phyloP scores from a whole-genome alignment of 2,113 vertebrate genomes.

The Columbina picui region DNA sequence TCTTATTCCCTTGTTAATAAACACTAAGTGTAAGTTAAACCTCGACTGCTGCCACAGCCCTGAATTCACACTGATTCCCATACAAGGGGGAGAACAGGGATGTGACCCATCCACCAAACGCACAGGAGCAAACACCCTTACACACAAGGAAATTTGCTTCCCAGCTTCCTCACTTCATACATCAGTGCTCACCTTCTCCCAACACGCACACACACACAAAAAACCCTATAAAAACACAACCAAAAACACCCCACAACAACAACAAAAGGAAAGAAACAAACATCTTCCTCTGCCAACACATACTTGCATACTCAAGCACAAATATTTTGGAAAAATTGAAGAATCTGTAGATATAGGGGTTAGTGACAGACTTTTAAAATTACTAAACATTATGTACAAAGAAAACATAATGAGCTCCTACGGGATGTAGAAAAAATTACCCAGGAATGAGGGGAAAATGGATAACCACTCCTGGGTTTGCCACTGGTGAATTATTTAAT shows the following conservation, averaged over 20 bases:
- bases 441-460: slow-evolving; percentile 44
- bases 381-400: slow-evolving; percentile 51
- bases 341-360: not conserved
- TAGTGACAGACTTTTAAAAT: slow-evolving; percentile 34
- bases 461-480: slow-evolving; percentile 51
- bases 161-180: not conserved
- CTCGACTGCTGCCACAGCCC: not conserved
- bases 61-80: not conserved
- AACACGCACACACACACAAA: too few species aligned
- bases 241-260: too few species aligned
- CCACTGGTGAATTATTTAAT: slow-evolving; percentile 71
- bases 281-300: not conserved
- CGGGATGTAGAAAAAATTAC: slow-evolving; percentile 40
- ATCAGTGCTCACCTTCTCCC: not conserved
- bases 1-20: not conserved
- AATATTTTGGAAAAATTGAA: not conserved
- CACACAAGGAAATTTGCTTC: not conserved
- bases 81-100: not conserved
- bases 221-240: not conserved
- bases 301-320: not conserved
- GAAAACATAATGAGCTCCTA: slow-evolving; percentile 56
- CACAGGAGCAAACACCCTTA: not conserved
- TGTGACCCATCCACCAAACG: not conserved
- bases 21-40: not conserved
- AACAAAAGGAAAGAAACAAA: not conserved